These are phyloP conservation scores for Nautilus pompilius DNA, from an alignment of 1,140 invertebrate species.

Conservation along the genomic window DNA sequence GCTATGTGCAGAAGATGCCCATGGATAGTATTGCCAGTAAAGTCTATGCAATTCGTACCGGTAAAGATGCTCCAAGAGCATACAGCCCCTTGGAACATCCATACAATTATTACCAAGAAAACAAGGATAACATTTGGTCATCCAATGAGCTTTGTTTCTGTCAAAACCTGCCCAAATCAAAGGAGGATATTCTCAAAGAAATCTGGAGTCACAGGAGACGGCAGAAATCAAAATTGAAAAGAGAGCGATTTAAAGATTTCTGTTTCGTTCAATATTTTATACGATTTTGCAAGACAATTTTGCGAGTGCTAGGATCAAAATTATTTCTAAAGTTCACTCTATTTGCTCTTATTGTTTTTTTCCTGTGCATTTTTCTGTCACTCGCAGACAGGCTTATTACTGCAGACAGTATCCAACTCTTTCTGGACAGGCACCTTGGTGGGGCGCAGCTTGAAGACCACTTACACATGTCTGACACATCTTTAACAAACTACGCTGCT, in stretches of 20 bases:
- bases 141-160: conserved; percentile 2
- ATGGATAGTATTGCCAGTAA: conserved; percentile 1
- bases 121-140: conserved; percentile 5
- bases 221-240: conserved; percentile 4
- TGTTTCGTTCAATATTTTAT: conserved; percentile 6
- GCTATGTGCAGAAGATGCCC: conserved; percentile 3
- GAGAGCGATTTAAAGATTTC: conserved; percentile 3
- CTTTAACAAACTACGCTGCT: background rate
- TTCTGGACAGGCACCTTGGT: conserved; percentile 2
- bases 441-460: background rate
- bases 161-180: background rate
- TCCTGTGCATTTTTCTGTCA: conserved; percentile 2
- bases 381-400: background rate
- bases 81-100: conserved; percentile 7
- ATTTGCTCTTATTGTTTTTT: conserved; percentile 3
- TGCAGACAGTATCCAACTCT: conserved; percentile 3
- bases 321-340: conserved; percentile 4
- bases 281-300: background rate
- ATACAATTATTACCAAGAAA: conserved; percentile 5
- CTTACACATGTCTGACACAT: conserved; percentile 1
- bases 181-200: conserved; percentile 5
- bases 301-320: conserved; percentile 1
- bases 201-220: conserved; percentile 5
- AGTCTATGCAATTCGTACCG: conserved; percentile 6
- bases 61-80: background rate